Evolutionary conservation across 92 coral and sea anemone genomes (phyloP), one percentile per base, ranked within the genome.

Genomic region (Paramuricea clavata): DNA sequence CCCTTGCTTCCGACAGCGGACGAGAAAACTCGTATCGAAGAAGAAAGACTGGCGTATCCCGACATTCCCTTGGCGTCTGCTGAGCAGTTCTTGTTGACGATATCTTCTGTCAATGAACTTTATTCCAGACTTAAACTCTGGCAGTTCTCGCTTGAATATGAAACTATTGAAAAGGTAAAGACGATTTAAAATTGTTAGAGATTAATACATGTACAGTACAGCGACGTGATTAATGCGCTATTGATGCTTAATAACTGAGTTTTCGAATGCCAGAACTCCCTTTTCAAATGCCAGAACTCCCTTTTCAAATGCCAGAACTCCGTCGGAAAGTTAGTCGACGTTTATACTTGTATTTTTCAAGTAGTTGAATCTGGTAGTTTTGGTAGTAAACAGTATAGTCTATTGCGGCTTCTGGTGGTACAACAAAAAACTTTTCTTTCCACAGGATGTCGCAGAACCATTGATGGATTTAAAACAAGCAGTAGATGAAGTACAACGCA

Each of bases 401-500:
- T 39, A 4, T 10, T 39, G 44, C 10, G 10, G 44, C 44, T 4
- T 4, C 44, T 39, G 44, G 44, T 39, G 44, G 10, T 4, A 39
- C 44, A 54, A 54, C 4, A 19, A 54, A 10, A 21, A 10, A 1
- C 31, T 67, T 0, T 77, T 32, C 19, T 26, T 52, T 9, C 36
- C 34, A 13, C 79, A 96, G 99, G 99, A 96, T 67, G 95, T 96
- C n/a, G 99, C 99, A 27, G 99, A 94, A 60, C 99, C 99, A 19
- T 89, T 96, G 27, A 96, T 96, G 99, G 99, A 96, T 74, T 92
- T 96, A 26, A 96, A 96, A 54, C 95, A 96, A 88, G 97, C 99
- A 33, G 84, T 96, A 15, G 93, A 83, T 59, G 99, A 96, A 80
- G 88, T 96, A 25, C 90, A 90, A 21, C 82, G 89, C 54, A 96